Base-by-base conservation (phyloP, 2,113 vertebrate species). In the Cryptotis parvus region DNA sequence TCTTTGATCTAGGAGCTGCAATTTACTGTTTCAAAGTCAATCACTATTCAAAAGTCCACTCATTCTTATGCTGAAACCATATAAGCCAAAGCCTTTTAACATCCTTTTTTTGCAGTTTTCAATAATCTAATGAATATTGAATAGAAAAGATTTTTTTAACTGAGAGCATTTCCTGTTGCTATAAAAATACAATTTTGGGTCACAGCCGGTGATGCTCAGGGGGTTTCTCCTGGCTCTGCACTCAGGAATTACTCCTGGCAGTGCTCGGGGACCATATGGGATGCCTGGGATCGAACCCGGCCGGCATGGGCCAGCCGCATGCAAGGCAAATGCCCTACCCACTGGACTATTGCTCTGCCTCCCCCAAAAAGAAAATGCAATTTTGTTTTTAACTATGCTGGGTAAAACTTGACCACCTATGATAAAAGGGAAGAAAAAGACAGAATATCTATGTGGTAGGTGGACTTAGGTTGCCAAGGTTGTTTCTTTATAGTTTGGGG, bases 301-400 rank as follows among this genome's bases (percentile, higher is more conserved):
- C n/a, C n/a, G n/a, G n/a, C n/a, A n/a, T n/a, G n/a, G n/a, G n/a
- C n/a, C n/a, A n/a, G n/a, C n/a, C n/a, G n/a, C n/a, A n/a, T n/a
- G n/a, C n/a, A n/a, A n/a, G n/a, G n/a, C n/a, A n/a, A n/a, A n/a
- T n/a, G n/a, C n/a, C n/a, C n/a, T n/a, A n/a, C n/a, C n/a, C n/a
- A n/a, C n/a, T n/a, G n/a, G n/a, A n/a, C n/a, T n/a, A n/a, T n/a
- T n/a, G n/a, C n/a, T n/a, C n/a, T n/a, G n/a, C n/a, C n/a, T n/a
- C n/a, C n/a, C n/a, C n/a, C n/a, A n/a, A n/a, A n/a, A n/a, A n/a
- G n/a, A n/a, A n/a, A n/a, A n/a, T n/a, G n/a, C n/a, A n/a, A n/a
- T n/a, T n/a, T n/a, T 84, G 63, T 26, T 61, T 20, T 61, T 61
- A 7, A 92, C 79, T 84, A 72, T 80, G 65, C 81, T 94, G 27